Percentiles rank a stretch among this genome's conserved stretches.
Conservation (phyloP, 2,113 vertebrate species). For the Eublepharis macularius region DNA sequence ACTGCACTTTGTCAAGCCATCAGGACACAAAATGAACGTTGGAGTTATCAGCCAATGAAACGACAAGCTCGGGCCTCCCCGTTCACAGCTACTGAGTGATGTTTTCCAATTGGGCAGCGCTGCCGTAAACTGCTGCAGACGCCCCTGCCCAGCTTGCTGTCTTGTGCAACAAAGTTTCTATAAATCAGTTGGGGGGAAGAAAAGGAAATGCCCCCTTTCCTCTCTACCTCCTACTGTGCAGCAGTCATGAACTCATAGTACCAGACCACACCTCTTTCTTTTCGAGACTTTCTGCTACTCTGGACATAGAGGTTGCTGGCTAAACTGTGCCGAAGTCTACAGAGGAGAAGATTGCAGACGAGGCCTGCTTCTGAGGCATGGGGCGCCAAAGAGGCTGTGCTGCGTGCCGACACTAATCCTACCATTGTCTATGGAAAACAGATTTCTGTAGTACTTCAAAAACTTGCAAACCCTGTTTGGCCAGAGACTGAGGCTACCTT, state of each 20-base stretch:
- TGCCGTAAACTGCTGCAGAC: slow-evolving; percentile 39
- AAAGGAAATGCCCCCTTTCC: slow-evolving; percentile 32
- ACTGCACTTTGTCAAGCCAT: slow-evolving; percentile 26
- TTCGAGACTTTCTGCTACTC: slow-evolving; percentile 42
- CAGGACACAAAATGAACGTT: slow-evolving; percentile 11
- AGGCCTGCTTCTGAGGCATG: slow-evolving; percentile 45
- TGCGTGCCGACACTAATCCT: no score
- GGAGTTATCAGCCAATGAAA: slow-evolving; percentile 43
- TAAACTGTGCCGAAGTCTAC: slow-evolving; percentile 56
- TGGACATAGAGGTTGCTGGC: slow-evolving; percentile 28
- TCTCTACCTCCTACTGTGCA: background rate
- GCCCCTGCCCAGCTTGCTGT: slow-evolving; percentile 19
- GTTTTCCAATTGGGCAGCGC: slow-evolving; percentile 3
- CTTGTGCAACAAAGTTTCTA: slow-evolving; percentile 19
- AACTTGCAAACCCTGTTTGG: no score
- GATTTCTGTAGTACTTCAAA: no score
- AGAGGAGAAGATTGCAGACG: slow-evolving; percentile 35
- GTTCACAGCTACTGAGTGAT: slow-evolving; percentile 26
- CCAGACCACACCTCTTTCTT: slow-evolving; percentile 34
- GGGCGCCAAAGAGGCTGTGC: no score
- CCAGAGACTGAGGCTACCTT: no score
- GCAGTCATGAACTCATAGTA: slow-evolving; percentile 34
- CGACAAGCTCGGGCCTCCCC: slow-evolving; percentile 15
- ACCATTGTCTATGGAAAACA: no score
- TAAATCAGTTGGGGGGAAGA: slow-evolving; percentile 18